These are phyloP conservation scores for Meteorus colon DNA, from an alignment of 2,888 invertebrate species.

Conservation along the genomic window DNA sequence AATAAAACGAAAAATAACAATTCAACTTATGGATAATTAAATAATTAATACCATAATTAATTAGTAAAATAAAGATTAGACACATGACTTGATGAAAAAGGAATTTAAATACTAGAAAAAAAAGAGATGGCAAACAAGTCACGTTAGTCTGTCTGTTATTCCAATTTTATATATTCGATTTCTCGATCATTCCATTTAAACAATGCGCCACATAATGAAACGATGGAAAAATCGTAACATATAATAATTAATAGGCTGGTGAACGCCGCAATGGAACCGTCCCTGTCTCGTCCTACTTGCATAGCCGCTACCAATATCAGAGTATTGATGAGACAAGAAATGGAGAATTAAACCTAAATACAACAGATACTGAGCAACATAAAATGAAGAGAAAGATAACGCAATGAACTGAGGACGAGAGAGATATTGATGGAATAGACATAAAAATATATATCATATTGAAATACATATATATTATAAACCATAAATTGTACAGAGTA, in stretches of 20 bases:
- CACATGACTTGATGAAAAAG: neutral
- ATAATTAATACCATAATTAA: constrained; percentile 9
- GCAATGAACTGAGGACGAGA: neutral
- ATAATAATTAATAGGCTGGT: constrained; percentile 6
- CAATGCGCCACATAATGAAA: neutral
- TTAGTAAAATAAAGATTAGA: neutral
- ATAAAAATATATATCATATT: neutral
- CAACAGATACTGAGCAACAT: neutral
- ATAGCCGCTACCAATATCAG: neutral
- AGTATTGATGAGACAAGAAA: neutral
- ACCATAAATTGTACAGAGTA: neutral
- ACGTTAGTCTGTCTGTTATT: constrained; percentile 1
- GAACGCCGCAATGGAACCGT: neutral
- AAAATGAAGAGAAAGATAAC: neutral
- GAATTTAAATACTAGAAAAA: neutral
- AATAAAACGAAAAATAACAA: constrained; percentile 14
- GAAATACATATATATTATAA: constrained; percentile 9
- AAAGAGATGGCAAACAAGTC: neutral
- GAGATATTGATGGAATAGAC: neutral
- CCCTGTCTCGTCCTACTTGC: constrained; percentile 13
- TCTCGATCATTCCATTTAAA: neutral
- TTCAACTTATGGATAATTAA: constrained; percentile 29
- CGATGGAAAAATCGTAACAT: neutral
- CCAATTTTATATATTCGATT: constrained; percentile 1
- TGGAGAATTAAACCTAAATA: neutral